Base-by-base conservation (phyloP, 2,113 vertebrate species). In the Chamaetylas fuelleborni region DNA sequence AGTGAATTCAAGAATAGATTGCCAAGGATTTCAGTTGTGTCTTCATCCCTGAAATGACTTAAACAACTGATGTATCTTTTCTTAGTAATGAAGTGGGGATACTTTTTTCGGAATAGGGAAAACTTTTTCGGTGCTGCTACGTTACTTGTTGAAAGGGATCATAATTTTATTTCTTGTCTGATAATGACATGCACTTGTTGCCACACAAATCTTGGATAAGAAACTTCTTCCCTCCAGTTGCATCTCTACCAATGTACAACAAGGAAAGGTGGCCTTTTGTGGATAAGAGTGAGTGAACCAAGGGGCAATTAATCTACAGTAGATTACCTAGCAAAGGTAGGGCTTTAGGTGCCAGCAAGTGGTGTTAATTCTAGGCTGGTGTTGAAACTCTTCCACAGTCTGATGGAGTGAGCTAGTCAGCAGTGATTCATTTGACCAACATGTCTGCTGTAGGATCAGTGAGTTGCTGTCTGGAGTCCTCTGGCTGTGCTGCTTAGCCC, bases 181-280 rank as follows among this genome's bases (percentile, higher is more conserved):
- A 19, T 5, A 38, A 13, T 16, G 14, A 38, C 1, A 3, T 24
- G 8, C 0, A 0, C 9, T 69, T 51, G 4, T 36, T 78, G 45
- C 31, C 5, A 4, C 42, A 16, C 12, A 33, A 43, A 14, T 23
- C 19, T 74, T 36, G 14, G 45, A 11, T 53, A 77, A 69, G 36
- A 23, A 60, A 23, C 5, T 57, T 72, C 25, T 60, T 60, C 31
- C 60, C 8, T 74, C 19, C 18, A 20, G 16, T 9, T 40, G 1
- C 36, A 17, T 58, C 10, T 85, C 38, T 42, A 14, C 17, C 26
- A 40, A 14, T 3, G 4, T 25, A 36, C 19, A 28, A 17, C 24
- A 67, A 47, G 19, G 17, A 56, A 47, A 65, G 5, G 4, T 33
- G 19, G 8, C 15, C 8, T 53, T 73, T 65, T 57, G 20, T 78